Evolutionary conservation across 2,797 vertebrate genomes (phyloP), one percentile per base, ranked within the genome.

Genomic region (Yasuhikotakia modesta): DNA sequence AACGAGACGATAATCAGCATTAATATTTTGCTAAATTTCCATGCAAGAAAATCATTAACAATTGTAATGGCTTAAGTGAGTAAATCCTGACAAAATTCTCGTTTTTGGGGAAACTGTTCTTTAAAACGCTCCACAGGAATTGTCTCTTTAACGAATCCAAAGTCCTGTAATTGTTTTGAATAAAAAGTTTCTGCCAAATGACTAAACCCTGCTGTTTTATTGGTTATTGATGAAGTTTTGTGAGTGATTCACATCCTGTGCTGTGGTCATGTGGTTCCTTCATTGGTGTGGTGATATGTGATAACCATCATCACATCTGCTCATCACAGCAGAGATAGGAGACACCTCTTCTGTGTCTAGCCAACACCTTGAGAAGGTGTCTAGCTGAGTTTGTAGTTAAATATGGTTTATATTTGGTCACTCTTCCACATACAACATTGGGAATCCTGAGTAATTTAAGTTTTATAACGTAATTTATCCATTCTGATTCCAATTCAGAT

Each of bases 171-270:
- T 63, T 10, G 30, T 30, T 35, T 63, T 32, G 30, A 10, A 19
- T 63, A 35, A 19, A 63, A 35, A n/a, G 30, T 32, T 7, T 3
- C 7, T 39, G 16, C 60, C 30, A 32, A 63, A 57, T 63, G 71
- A 86, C 77, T 80, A 81, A 82, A 68, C 72, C 80, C 22, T 19
- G 53, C 64, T 53, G 13, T 78, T 72, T 67, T 75, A 58, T 80
- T 73, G 79, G 82, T 85, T 66, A 83, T 77, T 77, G 78, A 81
- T 68, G 32, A 73, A 71, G 63, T 79, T 63, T 67, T 70, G 7
- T 46, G 32, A 75, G 72, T 69, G 81, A 79, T 87, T 87, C 86
- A 89, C 83, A 86, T 88, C 87, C 87, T 85, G 84, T 85, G 76
- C 81, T 86, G 84, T 78, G 85, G 81, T 82, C 79, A 75, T 57